phyloP scores from a whole-genome alignment of 37 sponge, comb jelly and placozoan genomes.

The Corticium candelabrum region DNA sequence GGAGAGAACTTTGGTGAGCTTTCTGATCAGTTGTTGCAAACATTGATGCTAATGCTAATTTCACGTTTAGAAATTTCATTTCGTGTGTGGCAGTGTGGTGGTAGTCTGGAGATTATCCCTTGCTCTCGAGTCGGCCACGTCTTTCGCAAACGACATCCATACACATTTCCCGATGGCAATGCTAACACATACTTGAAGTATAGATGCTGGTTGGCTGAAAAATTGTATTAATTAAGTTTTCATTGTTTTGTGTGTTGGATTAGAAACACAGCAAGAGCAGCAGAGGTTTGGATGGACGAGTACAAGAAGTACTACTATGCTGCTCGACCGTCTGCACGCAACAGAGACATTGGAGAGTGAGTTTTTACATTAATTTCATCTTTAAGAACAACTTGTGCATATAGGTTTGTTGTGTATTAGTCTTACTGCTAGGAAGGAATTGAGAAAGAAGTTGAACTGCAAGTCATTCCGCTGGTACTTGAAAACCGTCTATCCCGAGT shows the following conservation, averaged over 20 bases:
- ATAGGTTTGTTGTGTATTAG: conserved; percentile 11
- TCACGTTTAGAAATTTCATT: conserved; percentile 76
- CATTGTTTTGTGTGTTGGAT: no score
- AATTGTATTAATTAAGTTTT: neutral
- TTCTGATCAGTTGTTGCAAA: neutral
- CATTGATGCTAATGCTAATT: neutral
- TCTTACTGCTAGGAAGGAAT: conserved; percentile 28
- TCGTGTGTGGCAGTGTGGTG: conserved; percentile 94
- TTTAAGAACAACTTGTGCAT: no score
- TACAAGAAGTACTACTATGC: conserved; percentile 76
- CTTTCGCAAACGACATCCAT: conserved; percentile 93
- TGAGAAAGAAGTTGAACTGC: conserved; percentile 66
- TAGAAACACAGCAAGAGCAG: conserved; percentile 80
- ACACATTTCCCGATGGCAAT: conserved; percentile 92
- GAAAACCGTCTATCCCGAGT: conserved; percentile 77
- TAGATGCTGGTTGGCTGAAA: conserved; percentile 3
- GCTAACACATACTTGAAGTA: conserved; percentile 82
- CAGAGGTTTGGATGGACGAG: conserved; percentile 99
- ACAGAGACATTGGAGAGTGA: conserved; percentile 31
- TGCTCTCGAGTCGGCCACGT: conserved; percentile 98
- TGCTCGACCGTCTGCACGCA: conserved; percentile 59
- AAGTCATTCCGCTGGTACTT: conserved; percentile 82
- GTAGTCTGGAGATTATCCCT: conserved; percentile 91
- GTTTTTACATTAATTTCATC: no score
- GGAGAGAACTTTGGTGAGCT: conserved; percentile 98